Evolutionary conservation across 2,113 vertebrate genomes (phyloP).

Genomic region (Onychostruthus taczanowskii): DNA sequence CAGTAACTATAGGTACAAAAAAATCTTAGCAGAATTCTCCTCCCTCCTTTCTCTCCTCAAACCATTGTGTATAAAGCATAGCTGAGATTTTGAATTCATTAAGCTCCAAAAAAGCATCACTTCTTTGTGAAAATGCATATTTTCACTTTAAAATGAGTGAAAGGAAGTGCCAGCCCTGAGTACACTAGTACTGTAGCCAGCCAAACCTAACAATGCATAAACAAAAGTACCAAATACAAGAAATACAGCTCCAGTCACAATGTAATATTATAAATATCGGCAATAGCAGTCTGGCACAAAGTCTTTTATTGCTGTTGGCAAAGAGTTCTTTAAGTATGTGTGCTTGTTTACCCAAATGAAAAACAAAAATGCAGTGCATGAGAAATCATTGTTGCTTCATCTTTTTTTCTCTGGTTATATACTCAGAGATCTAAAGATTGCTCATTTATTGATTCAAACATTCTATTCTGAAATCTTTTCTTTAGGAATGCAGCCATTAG

Average conservation of each 20-base stretch:
- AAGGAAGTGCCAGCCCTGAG: constrained; percentile 6
- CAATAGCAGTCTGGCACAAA: constrained; percentile 24
- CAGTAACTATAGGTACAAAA: neutral
- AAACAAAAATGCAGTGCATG: neutral
- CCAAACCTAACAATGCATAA: constrained; percentile 6
- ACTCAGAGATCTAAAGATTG: neutral
- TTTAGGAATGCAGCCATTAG: neutral
- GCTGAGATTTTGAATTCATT: neutral
- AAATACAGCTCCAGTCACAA: neutral
- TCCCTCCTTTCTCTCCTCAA: neutral
- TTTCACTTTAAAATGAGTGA: neutral
- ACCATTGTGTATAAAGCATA: neutral
- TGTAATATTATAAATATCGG: neutral
- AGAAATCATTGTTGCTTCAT: neutral
- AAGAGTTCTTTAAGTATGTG: neutral
- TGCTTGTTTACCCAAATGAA: neutral
- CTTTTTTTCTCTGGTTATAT: neutral
- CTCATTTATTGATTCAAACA: neutral
- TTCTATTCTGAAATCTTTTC: neutral
- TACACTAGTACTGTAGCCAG: neutral
- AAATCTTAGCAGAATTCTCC: neutral
- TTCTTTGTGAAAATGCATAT: constrained; percentile 24
- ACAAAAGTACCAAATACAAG: neutral
- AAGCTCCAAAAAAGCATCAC: neutral
- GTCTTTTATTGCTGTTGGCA: constrained; percentile 41